These are phyloP conservation scores for Zaprionus gabonicus DNA, from an alignment of 1,140 invertebrate genomes.

Conservation along the genomic window DNA sequence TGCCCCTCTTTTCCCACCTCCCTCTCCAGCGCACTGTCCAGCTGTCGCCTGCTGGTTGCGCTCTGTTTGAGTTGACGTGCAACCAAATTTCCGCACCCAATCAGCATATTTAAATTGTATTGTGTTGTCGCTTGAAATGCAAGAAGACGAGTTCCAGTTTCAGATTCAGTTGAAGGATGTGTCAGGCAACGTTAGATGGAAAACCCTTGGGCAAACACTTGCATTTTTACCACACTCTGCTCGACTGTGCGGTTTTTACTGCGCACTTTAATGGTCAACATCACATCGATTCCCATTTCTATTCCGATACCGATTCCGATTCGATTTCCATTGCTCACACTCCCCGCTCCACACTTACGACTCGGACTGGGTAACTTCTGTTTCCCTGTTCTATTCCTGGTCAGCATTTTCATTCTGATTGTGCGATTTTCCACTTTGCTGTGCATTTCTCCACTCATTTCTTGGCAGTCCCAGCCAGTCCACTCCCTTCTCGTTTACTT, in stretches of 20 bases:
- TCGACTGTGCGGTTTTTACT: conserved; percentile 50
- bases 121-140: conserved; percentile 80
- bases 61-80: conserved; percentile 38
- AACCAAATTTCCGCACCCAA: conserved; percentile 78
- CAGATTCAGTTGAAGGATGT: not conserved
- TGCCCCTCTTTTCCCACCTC: not conserved
- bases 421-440: conserved; percentile 75
- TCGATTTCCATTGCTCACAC: conserved; percentile 4
- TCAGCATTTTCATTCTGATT: conserved; percentile 80
- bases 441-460: conserved; percentile 53
- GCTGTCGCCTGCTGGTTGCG: conserved; percentile 31
- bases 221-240: conserved; percentile 64
- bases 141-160: conserved; percentile 59
- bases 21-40: not conserved
- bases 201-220: conserved; percentile 55
- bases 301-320: conserved; percentile 45
- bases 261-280: conserved; percentile 66
- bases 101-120: conserved; percentile 83
- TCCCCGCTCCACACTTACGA: not conserved
- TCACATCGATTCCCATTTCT: conserved; percentile 14
- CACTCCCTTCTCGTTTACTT: not conserved
- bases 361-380: conserved; percentile 16
- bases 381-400: conserved; percentile 52
- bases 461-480: not conserved
- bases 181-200: not conserved